Percentiles rank a stretch among this genome's conserved stretches.
These are phyloP conservation scores for Siniperca chuatsi DNA, from an alignment of 2,113 vertebrate genomes.

Conservation along the genomic window DNA sequence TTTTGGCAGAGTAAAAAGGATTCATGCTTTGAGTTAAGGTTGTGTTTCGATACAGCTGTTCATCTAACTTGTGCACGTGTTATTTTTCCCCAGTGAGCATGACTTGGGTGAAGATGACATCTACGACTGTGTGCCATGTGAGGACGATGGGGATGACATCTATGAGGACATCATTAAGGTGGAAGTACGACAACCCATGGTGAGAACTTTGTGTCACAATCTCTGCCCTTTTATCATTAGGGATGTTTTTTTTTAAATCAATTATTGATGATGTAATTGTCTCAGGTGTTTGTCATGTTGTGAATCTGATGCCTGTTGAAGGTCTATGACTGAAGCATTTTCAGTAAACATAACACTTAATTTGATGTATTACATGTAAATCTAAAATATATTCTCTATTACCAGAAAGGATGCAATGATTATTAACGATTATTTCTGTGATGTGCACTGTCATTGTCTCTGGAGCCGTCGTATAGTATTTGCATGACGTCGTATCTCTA, in stretches of 20 bases:
- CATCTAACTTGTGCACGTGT: background rate
- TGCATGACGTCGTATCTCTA: slow-evolving; percentile 30
- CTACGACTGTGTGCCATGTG: slow-evolving; percentile 97
- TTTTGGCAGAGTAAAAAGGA: background rate
- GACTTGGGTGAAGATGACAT: slow-evolving; percentile 97
- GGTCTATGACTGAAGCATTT: background rate
- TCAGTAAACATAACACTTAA: no score
- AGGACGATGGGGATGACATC: slow-evolving; percentile 96
- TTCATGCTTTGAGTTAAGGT: background rate
- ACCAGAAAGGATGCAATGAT: slow-evolving; percentile 10
- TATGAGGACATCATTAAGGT: slow-evolving; percentile 99
- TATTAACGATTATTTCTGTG: slow-evolving; percentile 3
- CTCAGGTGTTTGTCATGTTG: background rate
- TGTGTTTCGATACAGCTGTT: slow-evolving; percentile 1
- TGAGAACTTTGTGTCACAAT: slow-evolving; percentile 75
- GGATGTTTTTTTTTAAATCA: background rate
- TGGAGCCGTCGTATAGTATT: background rate
- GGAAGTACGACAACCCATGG: slow-evolving; percentile 98
- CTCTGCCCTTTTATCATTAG: background rate
- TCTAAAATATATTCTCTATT: background rate
- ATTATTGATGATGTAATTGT: background rate
- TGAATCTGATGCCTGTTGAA: background rate
- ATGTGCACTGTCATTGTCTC: slow-evolving; percentile 15
- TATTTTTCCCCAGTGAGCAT: slow-evolving; percentile 87
- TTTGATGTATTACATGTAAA: background rate